Evolutionary conservation across 2,888 invertebrate species (phyloP), one percentile per base, ranked within the genome.

Genomic region (Hyalella azteca): DNA sequence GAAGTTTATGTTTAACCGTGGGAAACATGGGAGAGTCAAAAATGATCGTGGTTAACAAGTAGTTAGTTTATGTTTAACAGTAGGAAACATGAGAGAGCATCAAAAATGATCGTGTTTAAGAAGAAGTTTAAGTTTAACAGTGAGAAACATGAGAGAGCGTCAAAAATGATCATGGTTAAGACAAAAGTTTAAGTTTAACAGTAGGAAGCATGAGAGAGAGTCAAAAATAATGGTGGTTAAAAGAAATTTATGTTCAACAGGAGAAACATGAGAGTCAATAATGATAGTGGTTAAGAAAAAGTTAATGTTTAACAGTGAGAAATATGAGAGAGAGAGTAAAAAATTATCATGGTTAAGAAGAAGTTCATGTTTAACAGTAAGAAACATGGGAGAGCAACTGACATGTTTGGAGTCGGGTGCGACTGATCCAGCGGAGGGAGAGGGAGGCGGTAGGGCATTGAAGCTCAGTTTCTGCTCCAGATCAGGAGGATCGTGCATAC

Each of bases 401-500:
- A 77, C 77, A n/a, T 49, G 54, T 49, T 48, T 54, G 39, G 50
- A 77, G 50, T 77, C 54, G 0, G 77, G 75, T 11, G 75, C 75
- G 0, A 45, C 45, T 13, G 41, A 26, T 41, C 75, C 75, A 29
- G 75, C 75, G n/a, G 75, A 75, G 9, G 75, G 75, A 22, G 75
- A 75, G n/a, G 75, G 75, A 41, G 75, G 75, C 2, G 75, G 75
- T 5, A 75, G 75, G 3, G 75, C 45, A 39, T 75, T 75, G 75
- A 75, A 75, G 75, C 75, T 75, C 1, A 75, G 75, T 26, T 75
- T 81, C 15, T 82, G 81, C 87, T 94, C 94, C 87, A 98, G 91
- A 88, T 98, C 97, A 85, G 94, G 93, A 80, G 98, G 98, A 88
- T 95, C 93, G 82, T 95, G 94, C 86, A 98, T 92, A 87, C 94